Conservation (phyloP, 1,140 invertebrate species). For the Charaxes varanes region DNA sequence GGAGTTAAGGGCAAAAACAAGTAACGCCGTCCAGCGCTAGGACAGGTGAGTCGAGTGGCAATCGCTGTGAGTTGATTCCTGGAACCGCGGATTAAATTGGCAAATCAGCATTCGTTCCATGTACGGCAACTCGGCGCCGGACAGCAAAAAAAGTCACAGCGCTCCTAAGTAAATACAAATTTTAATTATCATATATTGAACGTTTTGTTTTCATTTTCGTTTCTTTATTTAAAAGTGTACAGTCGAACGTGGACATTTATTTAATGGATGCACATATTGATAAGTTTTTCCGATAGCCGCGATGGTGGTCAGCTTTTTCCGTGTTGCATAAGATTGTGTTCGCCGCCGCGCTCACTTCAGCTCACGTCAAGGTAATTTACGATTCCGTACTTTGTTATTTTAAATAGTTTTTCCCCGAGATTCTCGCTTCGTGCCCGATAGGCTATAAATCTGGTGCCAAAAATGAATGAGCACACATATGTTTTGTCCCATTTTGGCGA, state of each 20-base stretch:
- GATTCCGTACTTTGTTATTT: constrained; percentile 46
- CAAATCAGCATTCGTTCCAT: constrained; percentile 52
- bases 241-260: constrained; percentile 40
- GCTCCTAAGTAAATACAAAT: constrained; percentile 64
- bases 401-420: constrained; percentile 50
- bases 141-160: constrained; percentile 43
- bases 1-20: constrained; percentile 21
- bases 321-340: constrained; percentile 43
- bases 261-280: constrained; percentile 67
- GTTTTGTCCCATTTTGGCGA: constrained; percentile 32
- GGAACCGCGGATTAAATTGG: constrained; percentile 56
- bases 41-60: constrained; percentile 25
- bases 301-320: constrained; percentile 65
- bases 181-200: constrained; percentile 68
- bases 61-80: constrained; percentile 40
- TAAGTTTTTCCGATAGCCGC: constrained; percentile 53
- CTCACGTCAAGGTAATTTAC: constrained; percentile 54
- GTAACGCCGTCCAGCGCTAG: constrained; percentile 32
- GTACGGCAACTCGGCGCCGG: constrained; percentile 48
- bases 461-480: constrained; percentile 55
- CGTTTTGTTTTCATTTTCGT: constrained; percentile 54
- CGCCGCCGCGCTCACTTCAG: constrained; percentile 25
- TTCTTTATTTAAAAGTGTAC: constrained; percentile 54
- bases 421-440: constrained; percentile 47
- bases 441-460: constrained; percentile 61